Base-by-base conservation (phyloP, 2,797 vertebrate species). In the Acipenser transmontanus region DNA sequence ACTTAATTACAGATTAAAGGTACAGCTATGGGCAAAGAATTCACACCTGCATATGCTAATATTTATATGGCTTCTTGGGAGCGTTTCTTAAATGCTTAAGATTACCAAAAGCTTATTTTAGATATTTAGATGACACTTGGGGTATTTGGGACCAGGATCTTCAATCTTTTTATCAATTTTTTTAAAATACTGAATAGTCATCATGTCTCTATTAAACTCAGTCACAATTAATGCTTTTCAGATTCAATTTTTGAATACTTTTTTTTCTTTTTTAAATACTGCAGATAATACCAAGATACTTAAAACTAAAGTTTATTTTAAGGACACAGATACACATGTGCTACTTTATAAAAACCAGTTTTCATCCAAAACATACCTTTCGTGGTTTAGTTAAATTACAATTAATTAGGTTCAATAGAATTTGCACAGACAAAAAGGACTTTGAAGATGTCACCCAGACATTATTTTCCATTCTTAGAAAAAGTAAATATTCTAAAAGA, bases 21-120 rank as follows among this genome's bases (percentile, higher is more conserved):
- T 48, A 49, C 59, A 63, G 63, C 63, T 61, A 64, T 71, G 63
- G 68, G 70, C 34, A 17, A 17, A 17, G 17, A 56, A 8, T 69
- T 67, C 47, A 68, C 70, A 1, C 70, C 63, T 0, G 49, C 68
- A 0, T 74, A 70, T 52, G 73, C 68, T 0, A 70, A 72, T 8
- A 63, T 72, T 0, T 74, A 67, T 13, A 67, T 70, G 66, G 66
- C 65, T 1, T 13, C 50, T 1, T 70, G 71, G 69, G 71, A 75
- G 57, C 56, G 0, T 68, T 68, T 4, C 6, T 6, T 1, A 67
- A 66, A 11, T 69, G 62, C 1, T 6, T 6, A 0, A 4, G 7
- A 0, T 5, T 47, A 1, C 65, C 70, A 0, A 6, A 50, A 0
- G 0, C 63, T 1, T 74, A 71, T 3, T 13, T 12, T 1, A 47